A percentile compares a stretch with the other conserved stretches of the same genome.
Conservation (phyloP, 2,888 invertebrate genomes). For the Nymphalis polychloros region DNA sequence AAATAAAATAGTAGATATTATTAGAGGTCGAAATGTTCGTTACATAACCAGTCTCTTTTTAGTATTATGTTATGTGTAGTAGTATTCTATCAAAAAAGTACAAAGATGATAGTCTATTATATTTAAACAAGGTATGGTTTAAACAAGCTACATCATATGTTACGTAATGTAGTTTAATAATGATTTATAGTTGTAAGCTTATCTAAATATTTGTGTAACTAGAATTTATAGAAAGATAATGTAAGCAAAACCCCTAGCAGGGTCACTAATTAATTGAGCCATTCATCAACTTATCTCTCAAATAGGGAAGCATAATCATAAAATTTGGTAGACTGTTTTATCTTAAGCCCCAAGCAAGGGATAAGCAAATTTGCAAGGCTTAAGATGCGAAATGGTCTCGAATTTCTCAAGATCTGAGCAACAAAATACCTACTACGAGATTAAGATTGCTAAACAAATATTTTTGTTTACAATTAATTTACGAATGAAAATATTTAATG, state of each 20-base stretch:
- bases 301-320: constrained; percentile 33
- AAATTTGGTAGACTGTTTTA: constrained; percentile 35
- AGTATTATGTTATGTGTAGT: no score
- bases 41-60: no score
- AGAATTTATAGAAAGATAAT: constrained; percentile 17
- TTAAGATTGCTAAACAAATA: constrained; percentile 25
- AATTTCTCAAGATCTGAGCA: constrained; percentile 33
- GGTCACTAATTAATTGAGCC: constrained; percentile 36
- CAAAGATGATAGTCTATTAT: no score
- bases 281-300: constrained; percentile 33
- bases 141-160: no score
- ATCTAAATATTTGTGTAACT: not conserved
- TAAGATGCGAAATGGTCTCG: constrained; percentile 28
- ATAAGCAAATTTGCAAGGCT: constrained; percentile 35
- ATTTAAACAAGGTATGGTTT: no score
- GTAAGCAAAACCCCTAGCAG: constrained; percentile 28
- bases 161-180: no score
- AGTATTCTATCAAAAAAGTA: no score
- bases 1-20: no score
- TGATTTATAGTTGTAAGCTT: no score
- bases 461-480: constrained; percentile 12
- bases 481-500: not conserved
- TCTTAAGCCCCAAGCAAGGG: constrained; percentile 36
- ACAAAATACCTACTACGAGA: constrained; percentile 26
- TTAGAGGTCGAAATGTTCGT: no score